Percentiles rank a stretch among this genome's conserved stretches.
Evolutionary conservation across 2,113 vertebrate species (phyloP).

Genomic region (Eulemur rufifrons): DNA sequence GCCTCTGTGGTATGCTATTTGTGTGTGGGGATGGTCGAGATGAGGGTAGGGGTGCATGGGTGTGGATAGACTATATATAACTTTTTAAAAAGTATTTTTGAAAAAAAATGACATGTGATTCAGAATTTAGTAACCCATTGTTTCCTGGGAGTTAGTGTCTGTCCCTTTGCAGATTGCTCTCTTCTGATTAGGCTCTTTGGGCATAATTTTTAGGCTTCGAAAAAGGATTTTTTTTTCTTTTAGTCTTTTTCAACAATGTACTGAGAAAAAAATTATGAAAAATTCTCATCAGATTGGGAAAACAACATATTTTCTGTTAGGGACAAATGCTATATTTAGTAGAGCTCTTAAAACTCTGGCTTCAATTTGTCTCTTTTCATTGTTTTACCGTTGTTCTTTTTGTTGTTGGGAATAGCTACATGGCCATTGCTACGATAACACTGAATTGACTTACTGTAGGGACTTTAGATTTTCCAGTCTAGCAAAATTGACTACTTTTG

Average conservation of each 20-base stretch:
- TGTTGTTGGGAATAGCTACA: neutral
- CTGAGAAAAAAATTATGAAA: neutral
- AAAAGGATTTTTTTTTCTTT: neutral
- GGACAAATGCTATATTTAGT: constrained; percentile 51
- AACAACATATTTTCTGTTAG: neutral
- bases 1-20: neutral
- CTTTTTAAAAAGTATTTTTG: neutral
- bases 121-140: neutral
- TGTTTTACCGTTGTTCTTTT: neutral
- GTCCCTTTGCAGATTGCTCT: neutral
- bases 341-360: constrained; percentile 8
- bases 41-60: neutral
- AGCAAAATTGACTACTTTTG: constrained; percentile 41
- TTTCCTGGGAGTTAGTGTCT: neutral
- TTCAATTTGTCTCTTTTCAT: constrained; percentile 33
- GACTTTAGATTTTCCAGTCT: constrained; percentile 46
- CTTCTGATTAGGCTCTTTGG: neutral
- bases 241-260: neutral
- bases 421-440: neutral
- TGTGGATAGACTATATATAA: neutral
- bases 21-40: neutral
- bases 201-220: constrained; percentile 23
- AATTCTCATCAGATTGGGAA: neutral
- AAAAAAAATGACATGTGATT: neutral
- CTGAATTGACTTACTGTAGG: constrained; percentile 38